phyloP scores from a whole-genome alignment of 1,140 invertebrate species.

The Neoseiulus cucumeris region DNA sequence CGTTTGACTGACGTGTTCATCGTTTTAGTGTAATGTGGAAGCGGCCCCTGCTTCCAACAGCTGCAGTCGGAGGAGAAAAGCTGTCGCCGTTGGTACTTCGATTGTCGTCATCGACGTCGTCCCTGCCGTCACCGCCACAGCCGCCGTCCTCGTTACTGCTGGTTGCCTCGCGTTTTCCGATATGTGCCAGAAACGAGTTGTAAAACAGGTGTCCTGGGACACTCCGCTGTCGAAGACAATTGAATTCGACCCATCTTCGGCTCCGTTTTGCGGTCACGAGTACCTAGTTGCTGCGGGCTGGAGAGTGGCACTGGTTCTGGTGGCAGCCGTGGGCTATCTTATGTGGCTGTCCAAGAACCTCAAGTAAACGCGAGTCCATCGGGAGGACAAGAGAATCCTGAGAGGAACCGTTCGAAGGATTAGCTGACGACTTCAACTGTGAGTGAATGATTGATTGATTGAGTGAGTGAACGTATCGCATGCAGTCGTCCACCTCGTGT shows the following conservation, averaged over 20 bases:
- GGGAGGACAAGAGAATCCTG: not conserved
- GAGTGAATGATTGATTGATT: too few relatives aligned
- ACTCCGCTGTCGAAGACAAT: slow-evolving; percentile 1
- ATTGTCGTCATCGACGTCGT: not conserved
- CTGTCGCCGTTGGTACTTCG: not conserved
- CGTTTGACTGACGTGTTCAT: too few relatives aligned
- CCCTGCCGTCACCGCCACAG: not conserved
- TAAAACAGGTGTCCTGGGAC: slow-evolving; percentile 7
- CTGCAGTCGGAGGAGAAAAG: too few relatives aligned
- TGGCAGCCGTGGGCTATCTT: not conserved
- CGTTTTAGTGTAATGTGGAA: too few relatives aligned
- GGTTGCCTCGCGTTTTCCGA: not conserved
- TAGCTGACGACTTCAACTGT: too few relatives aligned
- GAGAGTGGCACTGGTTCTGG: not conserved
- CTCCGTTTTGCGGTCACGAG: slow-evolving; percentile 6
- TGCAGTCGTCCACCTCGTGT: too few relatives aligned
- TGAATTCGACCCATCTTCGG: not conserved
- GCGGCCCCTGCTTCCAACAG: too few relatives aligned
- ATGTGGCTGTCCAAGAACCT: not conserved
- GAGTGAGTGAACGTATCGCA: too few relatives aligned
- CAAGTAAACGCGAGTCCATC: not conserved
- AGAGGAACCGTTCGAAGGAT: not conserved
- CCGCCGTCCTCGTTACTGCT: not conserved
- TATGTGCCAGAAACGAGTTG: slow-evolving; percentile 5
- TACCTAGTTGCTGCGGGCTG: not conserved